Percentiles rank a stretch among this genome's conserved stretches.
phyloP scores from a whole-genome alignment of 2,797 vertebrate genomes.

The Micrastur ruficollis region DNA sequence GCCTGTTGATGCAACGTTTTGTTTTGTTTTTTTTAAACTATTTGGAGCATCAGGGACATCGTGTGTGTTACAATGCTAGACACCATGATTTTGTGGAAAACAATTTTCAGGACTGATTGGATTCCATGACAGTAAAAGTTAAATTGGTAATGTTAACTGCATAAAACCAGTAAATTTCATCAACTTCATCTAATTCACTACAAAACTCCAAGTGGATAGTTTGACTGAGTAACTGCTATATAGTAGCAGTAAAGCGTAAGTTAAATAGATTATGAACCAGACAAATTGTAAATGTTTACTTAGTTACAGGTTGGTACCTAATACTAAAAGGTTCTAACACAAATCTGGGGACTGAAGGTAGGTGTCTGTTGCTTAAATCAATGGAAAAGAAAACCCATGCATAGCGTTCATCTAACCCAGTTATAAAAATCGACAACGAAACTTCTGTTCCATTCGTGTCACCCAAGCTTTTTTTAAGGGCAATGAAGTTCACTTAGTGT shows the following conservation, averaged over 20 bases:
- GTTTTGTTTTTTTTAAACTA: neutral
- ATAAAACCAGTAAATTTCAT: neutral
- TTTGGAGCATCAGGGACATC: neutral
- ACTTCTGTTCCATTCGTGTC: neutral
- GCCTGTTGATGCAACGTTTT: accelerated
- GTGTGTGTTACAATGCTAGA: neutral
- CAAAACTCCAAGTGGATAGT: neutral
- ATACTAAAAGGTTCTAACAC: neutral
- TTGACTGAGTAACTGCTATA: neutral
- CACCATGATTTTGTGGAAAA: neutral
- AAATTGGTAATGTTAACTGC: neutral
- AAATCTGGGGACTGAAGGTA: neutral
- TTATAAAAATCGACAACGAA: neutral
- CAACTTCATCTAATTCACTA: neutral
- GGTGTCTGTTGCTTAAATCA: neutral
- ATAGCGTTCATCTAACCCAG: neutral
- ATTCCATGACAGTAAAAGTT: neutral
- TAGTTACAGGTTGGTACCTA: neutral
- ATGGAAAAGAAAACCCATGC: neutral
- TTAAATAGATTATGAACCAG: neutral
- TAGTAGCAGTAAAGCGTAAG: neutral
- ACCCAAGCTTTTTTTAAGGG: neutral
- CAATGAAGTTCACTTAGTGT: neutral
- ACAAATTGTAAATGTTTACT: neutral
- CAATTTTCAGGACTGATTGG: neutral